Base-by-base conservation (phyloP, 2,888 invertebrate genomes). In the Syrphus vitripennis region DNA sequence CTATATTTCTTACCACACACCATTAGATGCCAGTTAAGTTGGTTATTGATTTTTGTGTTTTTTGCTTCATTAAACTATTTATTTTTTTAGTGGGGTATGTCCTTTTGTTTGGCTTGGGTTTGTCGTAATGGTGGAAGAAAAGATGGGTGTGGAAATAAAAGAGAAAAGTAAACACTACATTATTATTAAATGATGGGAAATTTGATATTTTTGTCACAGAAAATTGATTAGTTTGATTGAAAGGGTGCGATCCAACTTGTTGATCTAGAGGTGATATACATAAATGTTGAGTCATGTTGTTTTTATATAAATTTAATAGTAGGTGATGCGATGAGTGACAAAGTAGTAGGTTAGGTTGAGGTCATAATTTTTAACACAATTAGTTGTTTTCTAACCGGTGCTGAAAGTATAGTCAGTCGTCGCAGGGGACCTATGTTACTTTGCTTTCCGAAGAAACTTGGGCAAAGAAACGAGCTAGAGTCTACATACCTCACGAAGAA, bases 111-210 rank as follows among this genome's bases (percentile, higher is more conserved):
- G 34, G 24, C 7, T 78, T 65, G 61, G 37, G 31, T 24, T 57
- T 48, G 26, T 42, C 19, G 12, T n/a, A n/a, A n/a, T 24, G 12
- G n/a, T 1, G 19, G 61, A n/a, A 24, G 16, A 21, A 16, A 3
- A 42, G 40, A 14, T 26, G 31, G 21, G 37, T 29, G 48, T 10
- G 21, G 19, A 40, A n/a, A n/a, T n/a, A n/a, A n/a, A n/a, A 14
- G 2, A 24, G 59, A 72, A 70, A 63, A 69, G 70, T 63, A 34
- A 42, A 83, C 65, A 67, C 31, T 42, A 37, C 53, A 48, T n/a
- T n/a, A n/a, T n/a, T n/a, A 63, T 79, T 74, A 63, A 79, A 70
- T 69, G 83, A 83, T 65, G 79, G 57, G 80, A 80, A 75, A 83
- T 80, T 80, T 57, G 80, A 83, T 83, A 83, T 71, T 65, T 40